Percentiles rank a stretch among this genome's conserved stretches.
phyloP scores from a whole-genome alignment of 2,888 invertebrate genomes.

The Cephus rjabovi region DNA sequence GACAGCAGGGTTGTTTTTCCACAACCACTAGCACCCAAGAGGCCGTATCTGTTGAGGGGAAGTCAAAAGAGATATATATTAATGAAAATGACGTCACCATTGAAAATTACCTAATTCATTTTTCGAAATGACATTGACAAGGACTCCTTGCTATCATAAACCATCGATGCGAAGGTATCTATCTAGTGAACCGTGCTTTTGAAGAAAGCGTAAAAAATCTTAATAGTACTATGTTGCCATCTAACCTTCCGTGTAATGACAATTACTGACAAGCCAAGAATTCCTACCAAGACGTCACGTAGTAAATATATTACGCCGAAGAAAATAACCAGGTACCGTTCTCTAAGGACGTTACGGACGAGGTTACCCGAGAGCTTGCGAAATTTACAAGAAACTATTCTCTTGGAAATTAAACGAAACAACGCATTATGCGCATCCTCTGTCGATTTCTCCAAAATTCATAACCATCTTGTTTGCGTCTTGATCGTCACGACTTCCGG shows the following conservation, averaged over 20 bases:
- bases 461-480: background rate
- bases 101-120: background rate
- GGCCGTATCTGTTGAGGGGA: slow-evolving; percentile 80
- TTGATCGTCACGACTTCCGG: no score
- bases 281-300: background rate
- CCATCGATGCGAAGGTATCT: no score
- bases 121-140: background rate
- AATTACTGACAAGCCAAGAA: background rate
- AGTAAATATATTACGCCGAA: background rate
- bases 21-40: slow-evolving; percentile 95
- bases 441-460: background rate
- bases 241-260: background rate
- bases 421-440: background rate
- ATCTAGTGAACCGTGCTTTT: no score
- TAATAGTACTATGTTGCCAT: background rate
- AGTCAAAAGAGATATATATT: background rate
- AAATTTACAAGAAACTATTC: background rate
- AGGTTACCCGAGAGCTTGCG: background rate
- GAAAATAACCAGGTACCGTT: background rate
- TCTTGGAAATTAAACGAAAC: background rate
- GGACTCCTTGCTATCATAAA: background rate
- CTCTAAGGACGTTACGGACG: background rate
- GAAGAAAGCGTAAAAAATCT: background rate
- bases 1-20: slow-evolving; percentile 96
- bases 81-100: background rate